Conservation (phyloP, 2,113 vertebrate genomes). For the Crotalus tigris region DNA sequence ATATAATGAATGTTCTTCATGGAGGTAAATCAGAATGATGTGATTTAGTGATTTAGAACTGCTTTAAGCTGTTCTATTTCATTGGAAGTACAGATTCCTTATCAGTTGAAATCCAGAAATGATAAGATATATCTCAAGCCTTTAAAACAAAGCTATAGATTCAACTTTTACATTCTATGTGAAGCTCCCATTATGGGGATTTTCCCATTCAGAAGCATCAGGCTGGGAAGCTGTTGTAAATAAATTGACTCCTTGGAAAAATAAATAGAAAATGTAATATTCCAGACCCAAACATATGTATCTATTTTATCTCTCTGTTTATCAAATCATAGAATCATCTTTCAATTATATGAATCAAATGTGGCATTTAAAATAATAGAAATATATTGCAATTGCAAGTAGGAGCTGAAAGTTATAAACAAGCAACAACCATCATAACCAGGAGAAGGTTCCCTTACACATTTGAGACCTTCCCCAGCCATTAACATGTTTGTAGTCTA, state of each 20-base stretch:
- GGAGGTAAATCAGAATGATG: background rate
- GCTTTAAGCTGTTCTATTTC: background rate
- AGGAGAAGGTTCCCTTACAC: background rate
- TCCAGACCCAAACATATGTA: background rate
- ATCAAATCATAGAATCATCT: background rate
- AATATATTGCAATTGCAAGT: background rate
- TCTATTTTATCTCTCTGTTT: background rate
- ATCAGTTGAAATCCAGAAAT: background rate
- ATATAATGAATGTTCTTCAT: background rate
- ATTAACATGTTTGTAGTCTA: background rate
- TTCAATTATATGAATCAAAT: background rate
- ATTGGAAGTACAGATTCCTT: background rate
- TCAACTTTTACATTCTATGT: background rate
- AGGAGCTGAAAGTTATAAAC: background rate
- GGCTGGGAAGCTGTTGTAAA: background rate
- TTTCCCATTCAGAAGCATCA: background rate
- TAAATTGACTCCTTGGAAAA: background rate
- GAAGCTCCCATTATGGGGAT: background rate
- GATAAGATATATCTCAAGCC: background rate
- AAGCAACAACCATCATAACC: background rate
- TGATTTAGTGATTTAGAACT: background rate
- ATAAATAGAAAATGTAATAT: background rate
- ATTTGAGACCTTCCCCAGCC: background rate
- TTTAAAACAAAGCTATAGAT: slow-evolving; percentile 46
- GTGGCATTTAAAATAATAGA: background rate